A percentile compares a stretch with the other conserved stretches of the same genome.
Evolutionary conservation across 2,797 vertebrate species (phyloP).

Genomic region (Alectoris magna): DNA sequence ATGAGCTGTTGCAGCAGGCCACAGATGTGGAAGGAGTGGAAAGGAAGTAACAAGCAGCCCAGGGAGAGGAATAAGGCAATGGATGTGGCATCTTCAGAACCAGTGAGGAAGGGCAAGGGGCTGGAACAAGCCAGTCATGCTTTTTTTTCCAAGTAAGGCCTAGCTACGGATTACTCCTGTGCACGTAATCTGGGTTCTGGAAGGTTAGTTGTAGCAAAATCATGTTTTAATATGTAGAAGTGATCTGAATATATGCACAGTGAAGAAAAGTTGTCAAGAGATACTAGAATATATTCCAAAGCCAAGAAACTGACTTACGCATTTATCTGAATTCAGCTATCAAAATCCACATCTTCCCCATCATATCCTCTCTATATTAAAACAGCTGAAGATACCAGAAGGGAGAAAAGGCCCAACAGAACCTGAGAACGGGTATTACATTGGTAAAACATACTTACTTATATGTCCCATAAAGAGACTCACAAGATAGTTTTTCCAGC

Average conservation of each 20-base stretch:
- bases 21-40: not conserved
- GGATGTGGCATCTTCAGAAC: not conserved
- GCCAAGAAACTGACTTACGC: not conserved
- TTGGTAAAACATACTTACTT: not conserved
- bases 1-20: not conserved
- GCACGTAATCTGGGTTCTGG: not conserved
- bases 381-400: not conserved
- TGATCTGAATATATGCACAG: not conserved
- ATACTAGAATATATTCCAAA: not conserved
- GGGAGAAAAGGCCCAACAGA: not conserved
- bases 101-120: not conserved
- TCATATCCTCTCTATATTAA: not conserved
- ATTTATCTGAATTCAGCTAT: not conserved
- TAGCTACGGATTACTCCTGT: not conserved
- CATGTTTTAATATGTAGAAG: accelerated
- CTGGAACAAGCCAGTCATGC: not conserved
- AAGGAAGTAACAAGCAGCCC: not conserved
- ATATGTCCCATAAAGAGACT: not conserved
- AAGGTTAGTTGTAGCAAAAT: not conserved
- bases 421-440: not conserved
- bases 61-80: not conserved
- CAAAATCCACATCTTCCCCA: not conserved
- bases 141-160: not conserved
- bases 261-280: not conserved
- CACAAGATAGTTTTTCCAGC: not conserved